phyloP scores from a whole-genome alignment of 1,140 invertebrate species.

The Plodia interpunctella region DNA sequence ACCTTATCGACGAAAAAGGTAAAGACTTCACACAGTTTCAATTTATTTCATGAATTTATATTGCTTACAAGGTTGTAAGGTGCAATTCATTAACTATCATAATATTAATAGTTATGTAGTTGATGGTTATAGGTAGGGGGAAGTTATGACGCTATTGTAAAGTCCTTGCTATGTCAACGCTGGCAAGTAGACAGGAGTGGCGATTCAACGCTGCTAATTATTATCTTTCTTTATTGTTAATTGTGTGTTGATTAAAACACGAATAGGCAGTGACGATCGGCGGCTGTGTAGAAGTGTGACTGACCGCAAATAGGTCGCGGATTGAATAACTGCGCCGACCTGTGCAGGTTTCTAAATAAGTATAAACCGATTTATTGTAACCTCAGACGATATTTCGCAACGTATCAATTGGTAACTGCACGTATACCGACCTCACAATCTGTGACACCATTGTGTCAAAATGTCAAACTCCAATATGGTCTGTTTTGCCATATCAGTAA shows the following conservation, averaged over 20 bases:
- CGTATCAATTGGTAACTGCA: slow-evolving; percentile 22
- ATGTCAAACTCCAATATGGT: slow-evolving; percentile 11
- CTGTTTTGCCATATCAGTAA: not conserved
- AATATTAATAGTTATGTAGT: too few relatives aligned
- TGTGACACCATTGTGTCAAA: slow-evolving; percentile 14
- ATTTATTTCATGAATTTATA: too few relatives aligned
- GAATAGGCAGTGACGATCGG: slow-evolving; percentile 22
- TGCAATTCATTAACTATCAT: too few relatives aligned
- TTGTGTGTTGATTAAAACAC: slow-evolving; percentile 25
- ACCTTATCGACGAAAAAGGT: too few relatives aligned
- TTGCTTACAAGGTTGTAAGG: too few relatives aligned
- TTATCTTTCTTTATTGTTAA: slow-evolving; percentile 36
- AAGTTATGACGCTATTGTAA: not conserved
- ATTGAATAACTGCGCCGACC: slow-evolving; percentile 67
- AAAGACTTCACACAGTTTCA: too few relatives aligned
- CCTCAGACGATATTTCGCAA: slow-evolving; percentile 62
- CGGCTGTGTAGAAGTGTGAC: slow-evolving; percentile 34
- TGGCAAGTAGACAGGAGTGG: slow-evolving; percentile 36
- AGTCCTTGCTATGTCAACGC: slow-evolving; percentile 20
- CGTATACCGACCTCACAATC: slow-evolving; percentile 4
- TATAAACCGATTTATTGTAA: slow-evolving; percentile 60
- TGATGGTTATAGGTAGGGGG: too few relatives aligned
- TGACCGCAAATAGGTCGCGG: slow-evolving; percentile 70
- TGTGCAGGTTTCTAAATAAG: slow-evolving; percentile 71
- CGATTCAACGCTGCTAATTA: slow-evolving; percentile 46